Conservation (phyloP, 2,888 invertebrate species). For the Molanna angustata region DNA sequence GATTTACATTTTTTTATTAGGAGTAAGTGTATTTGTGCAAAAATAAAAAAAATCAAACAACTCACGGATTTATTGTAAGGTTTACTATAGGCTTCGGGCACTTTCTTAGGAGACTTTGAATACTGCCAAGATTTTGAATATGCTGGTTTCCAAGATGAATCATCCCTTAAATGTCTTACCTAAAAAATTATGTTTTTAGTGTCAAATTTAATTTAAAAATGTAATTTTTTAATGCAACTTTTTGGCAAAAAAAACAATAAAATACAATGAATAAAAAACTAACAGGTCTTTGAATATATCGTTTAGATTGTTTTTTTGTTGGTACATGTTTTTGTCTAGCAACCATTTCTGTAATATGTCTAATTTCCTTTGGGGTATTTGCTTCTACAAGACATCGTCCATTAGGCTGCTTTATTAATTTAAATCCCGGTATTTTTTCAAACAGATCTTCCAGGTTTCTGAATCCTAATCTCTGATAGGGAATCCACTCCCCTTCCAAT, state of each 20-base stretch:
- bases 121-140: slow-evolving; percentile 13
- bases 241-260: too few relatives aligned
- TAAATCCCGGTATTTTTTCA: slow-evolving; percentile 55
- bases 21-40: too few relatives aligned
- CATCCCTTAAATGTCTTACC: slow-evolving; percentile 10
- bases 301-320: slow-evolving; percentile 3
- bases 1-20: too few relatives aligned
- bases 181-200: slow-evolving; percentile 7
- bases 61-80: slow-evolving; percentile 13
- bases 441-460: slow-evolving; percentile 58
- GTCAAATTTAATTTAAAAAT: too few relatives aligned
- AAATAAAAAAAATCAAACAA: too few relatives aligned
- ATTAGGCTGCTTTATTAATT: slow-evolving; percentile 47
- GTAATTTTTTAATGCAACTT: too few relatives aligned
- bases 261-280: slow-evolving; percentile 33
- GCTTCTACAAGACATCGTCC: slow-evolving; percentile 59
- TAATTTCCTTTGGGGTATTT: slow-evolving; percentile 56
- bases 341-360: slow-evolving; percentile 58
- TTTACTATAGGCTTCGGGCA: slow-evolving; percentile 14
- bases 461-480: slow-evolving; percentile 60
- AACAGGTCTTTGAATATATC: slow-evolving; percentile 40
- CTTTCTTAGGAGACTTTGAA: slow-evolving; percentile 10
- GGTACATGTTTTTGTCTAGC: slow-evolving; percentile 44
- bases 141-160: slow-evolving; percentile 20
- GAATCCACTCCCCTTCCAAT: slow-evolving; percentile 62